Evolutionary conservation across 2,797 vertebrate species (phyloP).

Genomic region (Coregonus suidteri): DNA sequence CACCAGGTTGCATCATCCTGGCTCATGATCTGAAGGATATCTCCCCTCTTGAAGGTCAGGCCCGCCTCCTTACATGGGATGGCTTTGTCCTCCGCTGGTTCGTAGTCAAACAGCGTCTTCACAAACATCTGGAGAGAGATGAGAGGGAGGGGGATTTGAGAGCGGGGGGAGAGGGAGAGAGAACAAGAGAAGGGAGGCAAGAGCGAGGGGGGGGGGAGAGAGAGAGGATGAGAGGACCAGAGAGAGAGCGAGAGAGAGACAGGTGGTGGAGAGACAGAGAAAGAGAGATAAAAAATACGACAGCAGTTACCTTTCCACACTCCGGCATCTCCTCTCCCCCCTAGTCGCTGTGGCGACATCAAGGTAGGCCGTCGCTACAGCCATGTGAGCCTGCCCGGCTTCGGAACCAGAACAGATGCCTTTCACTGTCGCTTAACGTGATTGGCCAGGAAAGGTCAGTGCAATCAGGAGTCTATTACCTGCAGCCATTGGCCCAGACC

Average conservation of each 20-base stretch:
- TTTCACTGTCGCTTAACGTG: constrained; percentile 31
- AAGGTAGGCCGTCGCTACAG: background rate
- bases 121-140: constrained; percentile 83
- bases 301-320: constrained; percentile 15
- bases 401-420: constrained; percentile 14
- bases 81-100: constrained; percentile 89
- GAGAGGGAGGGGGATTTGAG: constrained; percentile 12
- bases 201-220: constrained; percentile 28
- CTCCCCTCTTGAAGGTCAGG: constrained; percentile 89
- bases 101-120: constrained; percentile 91
- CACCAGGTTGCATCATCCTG: constrained; percentile 97
- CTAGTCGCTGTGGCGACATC: constrained; percentile 4
- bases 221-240: constrained; percentile 21
- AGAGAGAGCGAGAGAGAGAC: constrained; percentile 12
- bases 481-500: constrained; percentile 9
- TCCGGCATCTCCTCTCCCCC: constrained; percentile 13
- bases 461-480: constrained; percentile 50
- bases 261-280: constrained; percentile 25
- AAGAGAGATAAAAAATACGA: constrained; percentile 7
- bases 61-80: constrained; percentile 97
- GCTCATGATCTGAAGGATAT: constrained; percentile 94
- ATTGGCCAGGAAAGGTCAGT: constrained; percentile 51
- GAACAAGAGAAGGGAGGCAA: constrained; percentile 20
- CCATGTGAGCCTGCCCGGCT: constrained; percentile 5
- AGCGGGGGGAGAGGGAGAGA: constrained; percentile 18